A percentile compares a stretch with the other conserved stretches of the same genome.
Evolutionary conservation across 2,888 invertebrate species (phyloP).

Genomic region (Limulus polyphemus): DNA sequence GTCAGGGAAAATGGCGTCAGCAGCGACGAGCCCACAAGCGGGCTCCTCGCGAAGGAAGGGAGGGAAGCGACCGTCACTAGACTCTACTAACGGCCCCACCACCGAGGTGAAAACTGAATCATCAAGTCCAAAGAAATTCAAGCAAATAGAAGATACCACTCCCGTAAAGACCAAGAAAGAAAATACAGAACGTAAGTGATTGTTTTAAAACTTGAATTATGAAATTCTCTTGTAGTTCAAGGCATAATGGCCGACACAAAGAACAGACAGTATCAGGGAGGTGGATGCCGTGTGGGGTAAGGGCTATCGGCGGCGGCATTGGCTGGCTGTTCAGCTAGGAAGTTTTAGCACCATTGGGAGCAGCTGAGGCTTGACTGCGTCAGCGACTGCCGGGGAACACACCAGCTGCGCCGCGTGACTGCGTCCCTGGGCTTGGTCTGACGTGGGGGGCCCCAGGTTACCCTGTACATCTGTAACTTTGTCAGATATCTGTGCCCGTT

Average conservation of each 20-base stretch:
- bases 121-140: too few species aligned
- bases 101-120: too few species aligned
- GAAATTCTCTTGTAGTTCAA: too few species aligned
- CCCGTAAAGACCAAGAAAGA: too few species aligned
- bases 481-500: too few species aligned
- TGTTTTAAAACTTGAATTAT: too few species aligned
- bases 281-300: background rate
- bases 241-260: too few species aligned
- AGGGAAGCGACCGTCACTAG: slow-evolving; percentile 16
- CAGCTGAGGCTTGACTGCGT: slow-evolving; percentile 15
- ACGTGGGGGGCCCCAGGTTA: background rate
- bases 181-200: too few species aligned
- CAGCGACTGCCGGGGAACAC: slow-evolving; percentile 4
- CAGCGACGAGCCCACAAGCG: slow-evolving; percentile 6
- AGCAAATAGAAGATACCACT: too few species aligned
- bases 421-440: background rate
- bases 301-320: slow-evolving; percentile 5
- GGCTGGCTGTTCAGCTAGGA: slow-evolving; percentile 3
- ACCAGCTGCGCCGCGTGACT: slow-evolving; percentile 10
- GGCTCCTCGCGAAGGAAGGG: slow-evolving; percentile 17
- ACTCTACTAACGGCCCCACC: background rate
- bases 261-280: background rate
- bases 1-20: slow-evolving; percentile 19
- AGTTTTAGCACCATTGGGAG: slow-evolving; percentile 9
- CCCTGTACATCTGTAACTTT: too few species aligned